Evolutionary conservation across 2,888 invertebrate genomes (phyloP), one percentile per base, ranked within the genome.

Genomic region (Aphrophora alni): DNA sequence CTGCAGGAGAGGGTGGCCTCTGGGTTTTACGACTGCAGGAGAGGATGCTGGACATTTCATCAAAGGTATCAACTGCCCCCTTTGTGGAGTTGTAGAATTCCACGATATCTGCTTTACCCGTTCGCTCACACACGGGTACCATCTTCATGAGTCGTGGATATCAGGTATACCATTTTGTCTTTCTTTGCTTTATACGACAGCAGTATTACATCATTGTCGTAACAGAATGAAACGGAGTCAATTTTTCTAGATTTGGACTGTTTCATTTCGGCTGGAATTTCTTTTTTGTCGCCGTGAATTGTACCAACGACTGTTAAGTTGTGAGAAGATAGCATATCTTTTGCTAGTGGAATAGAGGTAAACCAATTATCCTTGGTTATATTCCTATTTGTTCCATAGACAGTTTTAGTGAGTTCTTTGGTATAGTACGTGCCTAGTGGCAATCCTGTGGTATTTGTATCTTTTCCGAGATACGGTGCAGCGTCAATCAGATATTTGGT

Each of bases 1-100:
- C 21, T 78, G 72, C 72, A 73, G 44, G 1, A 73, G 38, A 14
- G 72, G 69, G 74, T 69, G 68, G 74, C 25, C 68, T 74, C n/a
- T 75, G 79, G 1, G 79, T 79, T 26, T 79, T 75, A 10, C 44
- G 51, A 51, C 75, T 79, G 21, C 69, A 75, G 24, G 74, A 75
- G 68, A 79, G 51, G 38, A 59, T 80, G 69, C 75, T 69, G 3
- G 75, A 75, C 80, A 75, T 75, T 25, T 80, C 75, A 38, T 80
- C 80, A 73, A 75, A 80, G 10, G 75, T 7, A 74, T n/a, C n/a
- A n/a, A n/a, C n/a, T n/a, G n/a, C n/a, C n/a, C n/a, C n/a, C n/a
- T n/a, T n/a, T n/a, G n/a, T 79, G 12, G 79, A 51, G 26, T 79
- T 79, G 26, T 74, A 79, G 69, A 79, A 79, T 68, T 51, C 74